These are phyloP conservation scores for Galleria mellonella DNA, from an alignment of 1,140 invertebrate genomes.

Conservation along the genomic window DNA sequence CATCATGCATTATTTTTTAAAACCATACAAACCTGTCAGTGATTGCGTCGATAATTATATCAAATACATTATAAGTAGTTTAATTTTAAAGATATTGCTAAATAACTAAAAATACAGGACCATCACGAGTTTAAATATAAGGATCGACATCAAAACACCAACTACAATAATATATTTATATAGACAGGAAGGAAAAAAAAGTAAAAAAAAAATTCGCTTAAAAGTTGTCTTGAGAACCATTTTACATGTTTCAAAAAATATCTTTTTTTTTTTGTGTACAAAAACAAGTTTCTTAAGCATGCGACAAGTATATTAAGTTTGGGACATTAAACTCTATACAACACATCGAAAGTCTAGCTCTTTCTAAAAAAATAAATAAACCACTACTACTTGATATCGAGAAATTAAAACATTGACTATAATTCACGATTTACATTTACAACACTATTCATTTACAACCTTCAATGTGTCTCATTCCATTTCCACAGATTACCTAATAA, in stretches of 20 bases:
- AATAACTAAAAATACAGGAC: background rate
- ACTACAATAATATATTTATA: conserved; percentile 1
- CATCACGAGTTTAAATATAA: conserved; percentile 7
- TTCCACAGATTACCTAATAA: too few relatives aligned
- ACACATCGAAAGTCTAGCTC: conserved; percentile 66
- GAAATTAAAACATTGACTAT: conserved; percentile 37
- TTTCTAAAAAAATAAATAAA: conserved; percentile 47
- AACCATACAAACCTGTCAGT: background rate
- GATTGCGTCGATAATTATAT: conserved; percentile 3
- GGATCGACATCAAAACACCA: conserved; percentile 3
- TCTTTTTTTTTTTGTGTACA: conserved; percentile 51
- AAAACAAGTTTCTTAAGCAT: conserved; percentile 52
- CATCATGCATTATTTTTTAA: too few relatives aligned
- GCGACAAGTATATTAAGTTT: conserved; percentile 15
- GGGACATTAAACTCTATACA: conserved; percentile 37
- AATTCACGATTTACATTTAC: background rate
- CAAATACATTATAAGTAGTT: conserved; percentile 3
- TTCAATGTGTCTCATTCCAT: too few relatives aligned
- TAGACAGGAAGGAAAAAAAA: conserved; percentile 8
- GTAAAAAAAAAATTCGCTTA: conserved; percentile 33
- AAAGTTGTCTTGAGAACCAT: background rate
- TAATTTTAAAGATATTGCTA: conserved; percentile 12
- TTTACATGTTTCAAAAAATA: conserved; percentile 68
- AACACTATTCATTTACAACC: too few relatives aligned
- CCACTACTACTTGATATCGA: conserved; percentile 32